Evolutionary conservation across 2,797 vertebrate species (phyloP).

Genomic region (Tapirus indicus): DNA sequence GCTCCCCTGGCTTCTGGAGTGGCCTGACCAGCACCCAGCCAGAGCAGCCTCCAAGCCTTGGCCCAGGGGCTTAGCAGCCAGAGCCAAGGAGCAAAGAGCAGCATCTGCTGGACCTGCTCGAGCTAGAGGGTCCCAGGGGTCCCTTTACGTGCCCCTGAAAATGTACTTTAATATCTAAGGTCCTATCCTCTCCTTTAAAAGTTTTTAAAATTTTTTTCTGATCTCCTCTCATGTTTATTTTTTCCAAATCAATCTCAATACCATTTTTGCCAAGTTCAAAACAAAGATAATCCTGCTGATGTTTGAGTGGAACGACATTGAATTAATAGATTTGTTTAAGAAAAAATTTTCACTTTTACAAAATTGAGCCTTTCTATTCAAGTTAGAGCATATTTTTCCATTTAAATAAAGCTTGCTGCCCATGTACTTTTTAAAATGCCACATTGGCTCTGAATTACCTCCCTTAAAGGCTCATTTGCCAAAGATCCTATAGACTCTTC

Average conservation of each 20-base stretch:
- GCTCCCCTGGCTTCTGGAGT: conserved; percentile 37
- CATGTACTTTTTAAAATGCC: neutral
- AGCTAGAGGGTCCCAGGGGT: neutral
- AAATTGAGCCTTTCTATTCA: conserved; percentile 34
- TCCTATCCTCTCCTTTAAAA: neutral
- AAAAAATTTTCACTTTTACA: conserved; percentile 25
- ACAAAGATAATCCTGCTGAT: conserved; percentile 44
- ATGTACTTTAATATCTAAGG: neutral
- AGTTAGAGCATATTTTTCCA: neutral
- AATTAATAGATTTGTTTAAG: conserved; percentile 19
- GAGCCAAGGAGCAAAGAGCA: neutral
- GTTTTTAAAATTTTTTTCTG: neutral
- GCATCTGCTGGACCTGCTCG: neutral
- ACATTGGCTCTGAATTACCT: conserved; percentile 19
- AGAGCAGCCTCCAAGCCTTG: neutral
- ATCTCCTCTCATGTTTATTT: conserved; percentile 45
- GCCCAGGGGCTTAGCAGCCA: neutral
- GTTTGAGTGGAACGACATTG: neutral
- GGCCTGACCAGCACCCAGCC: conserved; percentile 32
- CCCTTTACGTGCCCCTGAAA: neutral
- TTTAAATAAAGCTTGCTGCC: conserved; percentile 36
- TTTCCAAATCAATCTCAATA: conserved; percentile 40
- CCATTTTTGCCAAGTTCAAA: conserved; percentile 57
- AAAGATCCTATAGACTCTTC: neutral
- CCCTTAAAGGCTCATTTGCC: conserved; percentile 15